Evolutionary conservation across 2,797 vertebrate species (phyloP), one percentile per base, ranked within the genome.

Genomic region (Taenioides sp.): DNA sequence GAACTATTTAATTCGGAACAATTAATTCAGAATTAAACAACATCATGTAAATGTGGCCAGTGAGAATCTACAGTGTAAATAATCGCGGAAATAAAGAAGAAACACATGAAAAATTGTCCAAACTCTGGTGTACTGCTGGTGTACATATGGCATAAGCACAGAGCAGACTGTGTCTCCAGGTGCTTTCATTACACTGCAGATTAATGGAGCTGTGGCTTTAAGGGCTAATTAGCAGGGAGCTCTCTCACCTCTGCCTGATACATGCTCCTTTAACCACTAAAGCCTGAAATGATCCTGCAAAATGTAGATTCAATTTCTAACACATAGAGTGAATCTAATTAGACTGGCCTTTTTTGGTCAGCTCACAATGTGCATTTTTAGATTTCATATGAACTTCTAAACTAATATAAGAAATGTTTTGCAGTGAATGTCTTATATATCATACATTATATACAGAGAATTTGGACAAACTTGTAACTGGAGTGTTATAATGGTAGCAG

Each of bases 151-250:
- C 54, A 55, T 10, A 10, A 7, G 50, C 18, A n/a, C 2, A 7
- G 49, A 7, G 49, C 50, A 52, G 50, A 2, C 18, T 52, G 50
- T 52, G 18, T 55, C n/a, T 55, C 9, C 9, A 23, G 54, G 54
- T 55, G 11, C n/a, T 55, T 23, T 55, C 9, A 23, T 55, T 55
- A 22, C 7, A 3, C n/a, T 55, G 17, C 31, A 34, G 3, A 62
- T 62, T 27, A 22, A 25, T 16, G 57, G 23, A 27, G 57, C 57
- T 59, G 57, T 2, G 6, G 57, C 55, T 59, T 59, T 27, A 59
- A 23, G 57, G 57, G 57, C 57, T 59, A 59, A 59, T 59, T 59
- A 59, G 11, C 57, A 27, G 23, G 23, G n/a, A n/a, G n/a, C 57
- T 2, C 23, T 27, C 23, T 59, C 57, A 59, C 57, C 57, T 59